Evolutionary conservation across 2,888 invertebrate genomes (phyloP).

Genomic region (Dasysyrphus albostriatus): DNA sequence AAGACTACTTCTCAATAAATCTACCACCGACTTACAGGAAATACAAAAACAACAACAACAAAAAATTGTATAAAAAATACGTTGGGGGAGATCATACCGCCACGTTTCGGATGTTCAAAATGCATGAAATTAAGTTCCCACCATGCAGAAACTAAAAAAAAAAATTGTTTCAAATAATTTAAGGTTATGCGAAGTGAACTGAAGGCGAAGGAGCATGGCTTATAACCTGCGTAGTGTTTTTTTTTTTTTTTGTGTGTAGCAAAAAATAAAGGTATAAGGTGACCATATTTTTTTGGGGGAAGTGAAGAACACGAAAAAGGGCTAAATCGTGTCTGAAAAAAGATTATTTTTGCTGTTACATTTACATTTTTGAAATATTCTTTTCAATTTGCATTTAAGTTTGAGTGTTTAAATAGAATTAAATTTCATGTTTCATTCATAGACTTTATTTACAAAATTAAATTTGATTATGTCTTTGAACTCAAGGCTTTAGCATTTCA

Average conservation of each 20-base stretch:
- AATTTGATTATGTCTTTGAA: too few species aligned
- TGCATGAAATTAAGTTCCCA: constrained; percentile 80
- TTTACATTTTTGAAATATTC: too few species aligned
- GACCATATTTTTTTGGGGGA: constrained; percentile 7
- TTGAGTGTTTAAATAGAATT: too few species aligned
- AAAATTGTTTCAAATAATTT: constrained; percentile 67
- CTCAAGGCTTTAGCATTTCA: too few species aligned
- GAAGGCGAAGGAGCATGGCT: constrained; percentile 1
- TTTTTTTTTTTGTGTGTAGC: constrained; percentile 15
- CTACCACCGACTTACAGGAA: constrained; percentile 35
- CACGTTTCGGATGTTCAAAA: constrained; percentile 80
- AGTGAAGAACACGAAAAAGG: not conserved
- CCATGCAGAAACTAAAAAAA: constrained; percentile 69
- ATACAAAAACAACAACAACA: not conserved
- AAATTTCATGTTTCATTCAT: too few species aligned
- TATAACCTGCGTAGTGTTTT: constrained; percentile 16
- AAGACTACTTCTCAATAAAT: constrained; percentile 60
- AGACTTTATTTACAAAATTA: too few species aligned
- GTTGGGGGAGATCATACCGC: constrained; percentile 21
- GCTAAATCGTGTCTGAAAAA: not conserved
- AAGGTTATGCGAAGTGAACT: constrained; percentile 63
- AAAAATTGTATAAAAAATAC: constrained; percentile 24
- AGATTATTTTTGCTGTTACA: too few species aligned
- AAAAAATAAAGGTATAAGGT: not conserved
- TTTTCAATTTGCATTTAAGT: too few species aligned